A percentile compares a stretch with the other conserved stretches of the same genome.
These are phyloP conservation scores for Lagenorhynchus albirostris DNA, from an alignment of 2,113 vertebrate genomes.

Conservation along the genomic window DNA sequence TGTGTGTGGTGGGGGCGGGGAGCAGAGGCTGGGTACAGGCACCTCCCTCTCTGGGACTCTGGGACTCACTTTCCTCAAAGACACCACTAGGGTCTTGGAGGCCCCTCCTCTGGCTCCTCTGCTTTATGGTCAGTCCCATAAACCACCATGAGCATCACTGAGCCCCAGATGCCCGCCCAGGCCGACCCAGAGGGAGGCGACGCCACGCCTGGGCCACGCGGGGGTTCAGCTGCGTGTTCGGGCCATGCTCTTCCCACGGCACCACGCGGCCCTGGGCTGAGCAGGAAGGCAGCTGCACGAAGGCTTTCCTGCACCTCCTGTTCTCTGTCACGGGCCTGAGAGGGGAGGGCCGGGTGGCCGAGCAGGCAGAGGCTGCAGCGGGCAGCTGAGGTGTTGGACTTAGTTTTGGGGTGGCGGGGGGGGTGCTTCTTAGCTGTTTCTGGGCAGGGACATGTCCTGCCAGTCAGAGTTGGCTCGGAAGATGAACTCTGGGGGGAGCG, in stretches of 20 bases:
- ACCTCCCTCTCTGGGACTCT: neutral
- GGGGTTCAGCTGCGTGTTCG: neutral
- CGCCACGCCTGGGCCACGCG: rapidly evolving
- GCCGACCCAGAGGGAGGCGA: rapidly evolving
- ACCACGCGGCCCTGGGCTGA: rapidly evolving
- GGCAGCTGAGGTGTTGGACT: neutral
- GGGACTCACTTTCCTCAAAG: neutral
- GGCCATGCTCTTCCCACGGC: rapidly evolving
- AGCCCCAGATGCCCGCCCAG: neutral
- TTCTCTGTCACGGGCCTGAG: too few relatives aligned
- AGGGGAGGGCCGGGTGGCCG: neutral
- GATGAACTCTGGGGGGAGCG: neutral
- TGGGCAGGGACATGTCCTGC: neutral
- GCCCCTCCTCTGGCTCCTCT: neutral
- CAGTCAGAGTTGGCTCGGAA: neutral
- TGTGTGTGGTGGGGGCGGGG: neutral
- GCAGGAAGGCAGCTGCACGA: neutral
- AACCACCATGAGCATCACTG: neutral
- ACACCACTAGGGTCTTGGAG: neutral
- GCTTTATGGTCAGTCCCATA: too few relatives aligned
- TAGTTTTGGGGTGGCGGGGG: neutral
- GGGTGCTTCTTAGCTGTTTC: neutral
- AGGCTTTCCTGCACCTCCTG: neutral
- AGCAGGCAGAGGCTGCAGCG: neutral
- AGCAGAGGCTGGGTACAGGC: neutral